phyloP scores from a whole-genome alignment of 2,797 vertebrate species.

The Myotis myotis region DNA sequence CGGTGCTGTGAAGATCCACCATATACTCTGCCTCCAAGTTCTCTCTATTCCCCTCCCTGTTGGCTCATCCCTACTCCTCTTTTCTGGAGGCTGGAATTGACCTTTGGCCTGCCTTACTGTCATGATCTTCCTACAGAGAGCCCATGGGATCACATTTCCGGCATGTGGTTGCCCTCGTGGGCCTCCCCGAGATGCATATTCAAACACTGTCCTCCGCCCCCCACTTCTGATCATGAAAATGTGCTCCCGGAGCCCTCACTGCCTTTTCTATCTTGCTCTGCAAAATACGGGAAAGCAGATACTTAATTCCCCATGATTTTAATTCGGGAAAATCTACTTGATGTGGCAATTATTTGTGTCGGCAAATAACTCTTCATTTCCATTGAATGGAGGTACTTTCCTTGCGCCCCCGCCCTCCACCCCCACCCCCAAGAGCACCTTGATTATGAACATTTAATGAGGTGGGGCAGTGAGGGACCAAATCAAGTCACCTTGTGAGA shows the following conservation, averaged over 20 bases:
- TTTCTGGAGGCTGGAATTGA: neutral
- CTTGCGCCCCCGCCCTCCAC: neutral
- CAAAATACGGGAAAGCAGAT: neutral
- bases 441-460: neutral
- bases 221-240: neutral
- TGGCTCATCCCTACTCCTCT: neutral
- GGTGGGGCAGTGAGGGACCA: neutral
- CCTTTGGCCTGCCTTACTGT: neutral
- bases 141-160: neutral
- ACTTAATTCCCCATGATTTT: neutral
- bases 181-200: neutral
- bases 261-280: neutral
- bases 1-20: no score
- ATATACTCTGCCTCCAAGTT: neutral
- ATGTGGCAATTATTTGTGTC: neutral
- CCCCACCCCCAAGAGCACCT: neutral
- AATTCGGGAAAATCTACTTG: neutral
- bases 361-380: conserved; percentile 15
- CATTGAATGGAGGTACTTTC: neutral
- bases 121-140: neutral
- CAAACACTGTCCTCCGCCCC: neutral
- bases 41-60: neutral
- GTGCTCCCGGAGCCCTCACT: neutral
- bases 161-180: neutral
- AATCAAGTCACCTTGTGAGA: neutral